These are phyloP conservation scores for Caenorhabditis briggsae DNA, from an alignment of 1,140 invertebrate genomes.

Conservation along the genomic window DNA sequence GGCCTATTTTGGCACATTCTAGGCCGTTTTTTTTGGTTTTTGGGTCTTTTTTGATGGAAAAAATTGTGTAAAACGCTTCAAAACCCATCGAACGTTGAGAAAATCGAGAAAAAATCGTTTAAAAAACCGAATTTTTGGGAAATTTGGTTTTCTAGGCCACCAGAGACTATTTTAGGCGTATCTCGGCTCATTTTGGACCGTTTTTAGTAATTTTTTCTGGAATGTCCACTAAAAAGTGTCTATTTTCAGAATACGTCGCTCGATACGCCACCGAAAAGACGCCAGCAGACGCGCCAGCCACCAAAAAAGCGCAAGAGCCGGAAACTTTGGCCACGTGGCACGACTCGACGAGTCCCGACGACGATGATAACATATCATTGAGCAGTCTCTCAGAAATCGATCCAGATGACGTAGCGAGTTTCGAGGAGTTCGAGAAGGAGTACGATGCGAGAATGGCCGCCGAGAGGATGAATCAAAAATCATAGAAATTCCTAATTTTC, in stretches of 20 bases:
- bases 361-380: background rate
- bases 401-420: background rate
- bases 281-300: background rate
- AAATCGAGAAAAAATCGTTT: too few relatives aligned
- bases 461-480: background rate
- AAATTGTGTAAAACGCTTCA: too few relatives aligned
- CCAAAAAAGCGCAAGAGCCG: background rate
- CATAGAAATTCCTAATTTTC: background rate
- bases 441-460: background rate
- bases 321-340: background rate
- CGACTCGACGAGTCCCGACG: background rate
- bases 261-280: conserved; percentile 6
- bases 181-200: background rate
- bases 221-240: background rate
- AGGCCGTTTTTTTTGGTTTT: too few relatives aligned
- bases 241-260: conserved; percentile 20
- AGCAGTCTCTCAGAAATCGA: conserved; percentile 18
- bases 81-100: too few relatives aligned
- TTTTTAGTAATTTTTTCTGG: background rate
- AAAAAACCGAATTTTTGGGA: too few relatives aligned
- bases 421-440: background rate
- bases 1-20: too few relatives aligned
- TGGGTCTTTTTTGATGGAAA: too few relatives aligned
- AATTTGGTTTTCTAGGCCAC: too few relatives aligned
- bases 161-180: too few relatives aligned